phyloP scores from a whole-genome alignment of 2,797 vertebrate genomes.

The Lepilemur ruficaudatus region DNA sequence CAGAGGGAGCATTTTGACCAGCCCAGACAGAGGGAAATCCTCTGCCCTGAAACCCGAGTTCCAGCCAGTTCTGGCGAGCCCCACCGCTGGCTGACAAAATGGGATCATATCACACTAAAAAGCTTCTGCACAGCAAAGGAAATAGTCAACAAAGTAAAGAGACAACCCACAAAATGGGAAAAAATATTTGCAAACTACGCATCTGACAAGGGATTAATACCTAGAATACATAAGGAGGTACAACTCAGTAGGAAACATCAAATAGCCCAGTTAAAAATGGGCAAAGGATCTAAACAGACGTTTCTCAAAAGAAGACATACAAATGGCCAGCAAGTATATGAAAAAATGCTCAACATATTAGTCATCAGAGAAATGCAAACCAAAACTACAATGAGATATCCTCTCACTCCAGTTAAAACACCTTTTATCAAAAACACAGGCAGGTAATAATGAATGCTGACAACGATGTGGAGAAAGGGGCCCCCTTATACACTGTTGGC shows the following conservation, averaged over 20 bases:
- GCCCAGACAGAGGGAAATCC: not conserved
- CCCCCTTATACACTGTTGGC: too few relatives aligned
- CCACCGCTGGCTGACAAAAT: not conserved
- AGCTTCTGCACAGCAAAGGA: not conserved
- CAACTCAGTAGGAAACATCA: not conserved
- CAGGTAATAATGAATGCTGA: not conserved
- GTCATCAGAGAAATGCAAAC: too few relatives aligned
- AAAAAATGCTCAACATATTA: too few relatives aligned
- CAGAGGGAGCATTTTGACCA: not conserved
- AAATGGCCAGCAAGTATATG: too few relatives aligned
- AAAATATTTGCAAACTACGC: not conserved
- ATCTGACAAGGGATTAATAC: not conserved
- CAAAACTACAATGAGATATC: too few relatives aligned
- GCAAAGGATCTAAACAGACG: not conserved
- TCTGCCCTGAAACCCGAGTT: not conserved
- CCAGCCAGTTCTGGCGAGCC: not conserved
- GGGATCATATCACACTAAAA: not conserved
- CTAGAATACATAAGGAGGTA: not conserved
- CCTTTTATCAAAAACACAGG: not conserved
- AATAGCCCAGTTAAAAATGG: not conserved
- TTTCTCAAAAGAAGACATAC: too few relatives aligned
- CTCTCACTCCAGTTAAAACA: not conserved
- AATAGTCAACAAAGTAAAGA: not conserved
- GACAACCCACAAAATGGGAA: not conserved
- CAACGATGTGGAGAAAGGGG: not conserved